These are phyloP conservation scores for Caenorhabditis afra DNA, from an alignment of 2,888 invertebrate species.

Conservation along the genomic window DNA sequence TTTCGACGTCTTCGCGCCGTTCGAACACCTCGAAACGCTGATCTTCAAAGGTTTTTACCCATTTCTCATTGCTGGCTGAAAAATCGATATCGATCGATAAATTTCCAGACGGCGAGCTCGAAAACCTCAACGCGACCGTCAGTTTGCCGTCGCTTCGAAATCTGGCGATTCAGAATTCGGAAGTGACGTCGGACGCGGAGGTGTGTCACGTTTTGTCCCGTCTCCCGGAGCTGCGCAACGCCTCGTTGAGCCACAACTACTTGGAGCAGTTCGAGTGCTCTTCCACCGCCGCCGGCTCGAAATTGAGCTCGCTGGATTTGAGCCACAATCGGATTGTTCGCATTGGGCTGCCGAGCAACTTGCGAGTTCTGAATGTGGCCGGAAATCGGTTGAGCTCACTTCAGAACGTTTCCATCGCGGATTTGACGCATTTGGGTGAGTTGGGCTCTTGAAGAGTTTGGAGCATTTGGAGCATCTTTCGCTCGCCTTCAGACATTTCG, in stretches of 20 bases:
- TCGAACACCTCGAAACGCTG: constrained; percentile 14
- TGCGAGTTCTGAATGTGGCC: constrained; percentile 49
- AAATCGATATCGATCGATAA: no score
- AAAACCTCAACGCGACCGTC: constrained; percentile 19
- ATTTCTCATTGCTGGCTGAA: no score
- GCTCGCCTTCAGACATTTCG: constrained; percentile 53
- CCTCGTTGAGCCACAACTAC: constrained; percentile 38
- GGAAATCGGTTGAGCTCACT: constrained; percentile 32
- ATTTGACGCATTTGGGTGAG: constrained; percentile 26
- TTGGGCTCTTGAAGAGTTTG: no score
- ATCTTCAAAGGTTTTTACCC: constrained; percentile 12
- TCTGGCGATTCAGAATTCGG: constrained; percentile 10
- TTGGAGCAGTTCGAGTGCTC: constrained; percentile 39
- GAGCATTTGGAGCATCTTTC: no score
- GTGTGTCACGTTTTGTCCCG: constrained; percentile 39
- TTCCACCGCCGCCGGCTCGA: background rate
- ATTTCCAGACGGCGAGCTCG: constrained; percentile 46
- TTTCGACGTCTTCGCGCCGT: constrained; percentile 28
- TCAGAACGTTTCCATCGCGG: constrained; percentile 33
- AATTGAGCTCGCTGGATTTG: constrained; percentile 41
- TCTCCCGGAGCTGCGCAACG: constrained; percentile 34
- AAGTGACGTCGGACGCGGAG: constrained; percentile 26
- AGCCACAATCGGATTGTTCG: constrained; percentile 43
- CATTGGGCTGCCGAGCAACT: constrained; percentile 6
- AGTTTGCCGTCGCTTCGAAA: constrained; percentile 6